Evolutionary conservation across 92 coral and sea anemone genomes (phyloP).

Genomic region (Ricordea florida): DNA sequence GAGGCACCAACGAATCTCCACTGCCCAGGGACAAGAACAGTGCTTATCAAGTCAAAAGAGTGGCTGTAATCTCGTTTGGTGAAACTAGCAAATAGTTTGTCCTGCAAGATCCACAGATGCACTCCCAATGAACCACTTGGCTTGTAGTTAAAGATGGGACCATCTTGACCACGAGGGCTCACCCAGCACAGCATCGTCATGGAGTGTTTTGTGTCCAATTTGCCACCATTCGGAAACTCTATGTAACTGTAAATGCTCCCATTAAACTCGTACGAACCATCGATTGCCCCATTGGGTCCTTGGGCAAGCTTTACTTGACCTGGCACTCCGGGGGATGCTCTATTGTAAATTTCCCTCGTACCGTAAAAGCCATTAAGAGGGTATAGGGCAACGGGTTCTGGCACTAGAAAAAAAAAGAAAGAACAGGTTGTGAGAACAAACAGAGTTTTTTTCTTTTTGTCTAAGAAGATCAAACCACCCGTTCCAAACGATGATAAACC

Average conservation of each 20-base stretch:
- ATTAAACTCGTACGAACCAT: conserved; percentile 37
- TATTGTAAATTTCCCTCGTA: conserved; percentile 24
- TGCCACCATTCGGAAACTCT: conserved; percentile 44
- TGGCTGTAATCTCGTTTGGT: conserved; percentile 24
- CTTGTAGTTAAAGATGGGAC: conserved; percentile 60
- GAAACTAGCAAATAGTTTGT: conserved; percentile 41
- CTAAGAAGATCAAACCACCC: no score
- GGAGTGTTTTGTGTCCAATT: conserved; percentile 23
- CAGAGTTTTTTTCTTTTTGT: no score
- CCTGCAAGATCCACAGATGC: conserved; percentile 32
- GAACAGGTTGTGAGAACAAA: no score
- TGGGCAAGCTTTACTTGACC: conserved; percentile 13
- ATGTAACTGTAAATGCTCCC: conserved; percentile 48
- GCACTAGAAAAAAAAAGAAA: background rate
- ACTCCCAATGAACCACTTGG: conserved; percentile 50
- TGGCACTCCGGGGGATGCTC: conserved; percentile 8
- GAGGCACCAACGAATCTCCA: conserved; percentile 75
- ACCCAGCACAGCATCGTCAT: conserved; percentile 44
- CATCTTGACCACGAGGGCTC: conserved; percentile 9
- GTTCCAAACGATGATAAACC: no score
- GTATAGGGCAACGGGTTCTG: conserved; percentile 41
- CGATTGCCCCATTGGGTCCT: conserved; percentile 23
- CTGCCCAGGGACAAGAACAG: background rate
- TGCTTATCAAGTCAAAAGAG: background rate
- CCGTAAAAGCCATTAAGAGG: conserved; percentile 30